Conservation (phyloP, 1,140 invertebrate species). For the Venturia canescens region DNA sequence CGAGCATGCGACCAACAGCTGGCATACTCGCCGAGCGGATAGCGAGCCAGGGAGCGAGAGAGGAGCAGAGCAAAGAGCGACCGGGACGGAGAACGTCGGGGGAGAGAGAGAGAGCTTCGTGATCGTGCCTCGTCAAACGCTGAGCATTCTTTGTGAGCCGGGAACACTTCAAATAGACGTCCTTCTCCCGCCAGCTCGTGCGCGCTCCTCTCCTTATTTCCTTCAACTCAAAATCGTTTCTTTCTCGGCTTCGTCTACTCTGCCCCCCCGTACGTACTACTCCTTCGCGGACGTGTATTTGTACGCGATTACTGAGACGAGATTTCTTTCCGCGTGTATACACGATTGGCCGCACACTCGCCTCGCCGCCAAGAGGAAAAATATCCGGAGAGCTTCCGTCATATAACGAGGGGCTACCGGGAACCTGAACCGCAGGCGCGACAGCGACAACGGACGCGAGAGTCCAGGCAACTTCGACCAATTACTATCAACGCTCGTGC, state of each 20-base stretch:
- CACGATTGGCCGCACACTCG: not conserved
- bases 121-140: conserved; percentile 66
- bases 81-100: conserved; percentile 26
- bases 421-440: conserved; percentile 16
- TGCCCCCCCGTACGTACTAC: no score
- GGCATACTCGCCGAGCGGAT: conserved; percentile 47
- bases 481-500: conserved; percentile 28
- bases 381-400: conserved; percentile 30
- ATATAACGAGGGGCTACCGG: conserved; percentile 37
- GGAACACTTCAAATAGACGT: conserved; percentile 65
- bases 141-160: conserved; percentile 64
- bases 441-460: not conserved
- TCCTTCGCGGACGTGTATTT: not conserved
- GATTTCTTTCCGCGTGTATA: not conserved
- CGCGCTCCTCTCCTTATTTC: conserved; percentile 38
- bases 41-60: not conserved
- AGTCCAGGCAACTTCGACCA: conserved; percentile 15
- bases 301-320: not conserved
- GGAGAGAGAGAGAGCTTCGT: not conserved
- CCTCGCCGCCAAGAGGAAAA: not conserved
- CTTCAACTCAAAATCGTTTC: conserved; percentile 23
- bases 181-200: conserved; percentile 45
- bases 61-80: conserved; percentile 10
- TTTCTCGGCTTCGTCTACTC: conserved; percentile 57
- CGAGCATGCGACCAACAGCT: conserved; percentile 60